These are phyloP conservation scores for Liasis olivaceus DNA, from an alignment of 2,797 vertebrate species.

Conservation along the genomic window DNA sequence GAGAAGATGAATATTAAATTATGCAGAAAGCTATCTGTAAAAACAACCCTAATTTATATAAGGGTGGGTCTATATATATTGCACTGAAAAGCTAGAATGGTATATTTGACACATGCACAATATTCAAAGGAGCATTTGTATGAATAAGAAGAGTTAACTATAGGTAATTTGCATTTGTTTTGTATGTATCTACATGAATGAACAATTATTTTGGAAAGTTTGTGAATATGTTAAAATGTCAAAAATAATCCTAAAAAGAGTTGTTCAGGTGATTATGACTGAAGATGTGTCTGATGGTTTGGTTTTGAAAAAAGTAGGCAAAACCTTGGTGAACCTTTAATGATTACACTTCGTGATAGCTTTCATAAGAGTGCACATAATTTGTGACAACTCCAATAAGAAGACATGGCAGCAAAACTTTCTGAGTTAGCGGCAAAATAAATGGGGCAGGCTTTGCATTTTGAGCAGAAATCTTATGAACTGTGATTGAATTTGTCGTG, in stretches of 20 bases:
- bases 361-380: conserved; percentile 86
- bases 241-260: conserved; percentile 76
- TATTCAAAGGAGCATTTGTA: conserved; percentile 72
- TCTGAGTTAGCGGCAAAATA: conserved; percentile 86
- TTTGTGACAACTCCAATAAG: conserved; percentile 90
- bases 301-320: conserved; percentile 77
- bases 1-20: conserved; percentile 49
- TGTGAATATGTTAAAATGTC: conserved; percentile 72
- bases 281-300: conserved; percentile 73
- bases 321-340: conserved; percentile 85
- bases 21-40: conserved; percentile 45
- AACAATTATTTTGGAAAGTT: conserved; percentile 85
- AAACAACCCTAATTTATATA: conserved; percentile 57
- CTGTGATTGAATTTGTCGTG: conserved; percentile 95
- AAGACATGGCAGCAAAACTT: conserved; percentile 87
- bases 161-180: conserved; percentile 73
- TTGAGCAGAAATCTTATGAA: conserved; percentile 87
- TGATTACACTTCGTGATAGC: conserved; percentile 81
- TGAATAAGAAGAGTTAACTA: conserved; percentile 70
- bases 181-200: conserved; percentile 73
- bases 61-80: conserved; percentile 36
- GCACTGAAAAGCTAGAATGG: conserved; percentile 58
- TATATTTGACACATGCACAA: conserved; percentile 68
- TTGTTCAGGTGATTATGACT: conserved; percentile 54
- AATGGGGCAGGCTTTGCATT: conserved; percentile 87